Conservation (phyloP, 2,888 invertebrate genomes). For the Octonoba sinensis region DNA sequence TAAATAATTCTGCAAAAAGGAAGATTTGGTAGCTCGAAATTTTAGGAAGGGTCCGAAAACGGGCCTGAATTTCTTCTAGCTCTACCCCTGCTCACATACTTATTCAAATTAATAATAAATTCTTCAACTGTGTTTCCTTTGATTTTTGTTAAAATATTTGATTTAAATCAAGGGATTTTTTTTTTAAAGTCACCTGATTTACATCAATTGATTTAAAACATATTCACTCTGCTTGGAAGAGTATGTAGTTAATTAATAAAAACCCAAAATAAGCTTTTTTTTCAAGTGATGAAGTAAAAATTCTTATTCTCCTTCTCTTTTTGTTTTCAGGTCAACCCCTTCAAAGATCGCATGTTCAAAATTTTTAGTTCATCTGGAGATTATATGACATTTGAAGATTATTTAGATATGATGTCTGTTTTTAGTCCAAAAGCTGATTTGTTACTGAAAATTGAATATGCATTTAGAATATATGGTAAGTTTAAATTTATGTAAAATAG, state of each 20-base stretch:
- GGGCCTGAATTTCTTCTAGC: no score
- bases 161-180: not conserved
- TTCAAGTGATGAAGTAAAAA: not conserved
- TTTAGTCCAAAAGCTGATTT: slow-evolving; percentile 82
- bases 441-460: slow-evolving; percentile 82
- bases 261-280: not conserved
- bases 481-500: slow-evolving; percentile 66
- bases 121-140: no score
- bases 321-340: slow-evolving; percentile 79
- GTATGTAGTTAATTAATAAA: not conserved
- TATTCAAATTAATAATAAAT: no score
- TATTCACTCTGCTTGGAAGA: not conserved
- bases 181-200: not conserved
- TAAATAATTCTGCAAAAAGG: no score
- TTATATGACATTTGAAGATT: slow-evolving; percentile 82
- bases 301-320: not conserved
- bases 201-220: not conserved
- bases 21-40: no score
- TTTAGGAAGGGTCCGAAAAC: no score
- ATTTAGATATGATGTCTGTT: slow-evolving; percentile 82
- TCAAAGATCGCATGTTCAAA: slow-evolving; percentile 79
- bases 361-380: slow-evolving; percentile 82
- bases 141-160: no score
- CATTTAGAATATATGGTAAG: slow-evolving; percentile 82
- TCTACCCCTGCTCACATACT: no score